Evolutionary conservation across 2,797 vertebrate species (phyloP).

Genomic region (Sebastes kiyomatsui): DNA sequence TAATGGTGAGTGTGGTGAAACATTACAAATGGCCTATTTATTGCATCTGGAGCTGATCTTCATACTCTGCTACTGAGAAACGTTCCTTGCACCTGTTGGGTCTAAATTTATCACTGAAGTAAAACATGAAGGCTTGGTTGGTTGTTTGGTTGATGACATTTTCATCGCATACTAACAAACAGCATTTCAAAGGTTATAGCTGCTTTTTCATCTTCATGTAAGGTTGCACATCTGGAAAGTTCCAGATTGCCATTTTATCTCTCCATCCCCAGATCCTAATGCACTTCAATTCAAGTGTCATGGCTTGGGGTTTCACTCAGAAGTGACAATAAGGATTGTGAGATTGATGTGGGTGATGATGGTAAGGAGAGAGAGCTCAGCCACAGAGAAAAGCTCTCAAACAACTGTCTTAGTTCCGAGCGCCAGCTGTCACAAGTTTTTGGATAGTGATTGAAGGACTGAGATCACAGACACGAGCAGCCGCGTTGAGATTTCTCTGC

Average conservation of each 20-base stretch:
- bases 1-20: neutral
- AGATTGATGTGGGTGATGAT: constrained; percentile 15
- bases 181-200: neutral
- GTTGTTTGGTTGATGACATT: neutral
- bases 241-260: neutral
- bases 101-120: neutral
- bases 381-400: constrained; percentile 11
- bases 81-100: neutral
- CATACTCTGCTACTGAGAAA: neutral
- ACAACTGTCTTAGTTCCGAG: constrained; percentile 26
- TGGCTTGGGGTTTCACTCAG: neutral
- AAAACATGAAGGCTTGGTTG: neutral
- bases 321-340: neutral
- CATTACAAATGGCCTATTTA: neutral
- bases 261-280: neutral
- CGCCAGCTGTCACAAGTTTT: constrained; percentile 9
- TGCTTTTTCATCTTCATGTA: constrained; percentile 1
- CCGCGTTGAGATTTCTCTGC: constrained; percentile 7
- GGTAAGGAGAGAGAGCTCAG: constrained; percentile 6
- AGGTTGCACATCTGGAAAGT: neutral
- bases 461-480: neutral
- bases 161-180: neutral
- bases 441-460: neutral
- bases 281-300: neutral
- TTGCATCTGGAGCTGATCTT: neutral